Conservation (phyloP, 2,797 vertebrate genomes). For the Megalops cyprinoides region DNA sequence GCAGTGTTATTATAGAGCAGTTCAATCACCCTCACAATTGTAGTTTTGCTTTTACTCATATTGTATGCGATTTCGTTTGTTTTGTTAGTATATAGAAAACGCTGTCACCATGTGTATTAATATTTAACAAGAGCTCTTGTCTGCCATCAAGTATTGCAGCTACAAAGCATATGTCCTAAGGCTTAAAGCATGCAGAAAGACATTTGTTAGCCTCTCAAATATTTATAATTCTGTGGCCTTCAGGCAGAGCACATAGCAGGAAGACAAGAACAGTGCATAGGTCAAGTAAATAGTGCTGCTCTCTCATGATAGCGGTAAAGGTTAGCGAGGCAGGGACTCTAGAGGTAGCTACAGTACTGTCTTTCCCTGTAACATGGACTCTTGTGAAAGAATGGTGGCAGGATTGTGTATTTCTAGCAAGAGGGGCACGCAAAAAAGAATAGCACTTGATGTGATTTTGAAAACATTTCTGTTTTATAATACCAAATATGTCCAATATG, state of each 20-base stretch:
- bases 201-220: constrained; percentile 24
- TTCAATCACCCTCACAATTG: too few relatives aligned
- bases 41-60: too few relatives aligned
- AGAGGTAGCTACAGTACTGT: neutral
- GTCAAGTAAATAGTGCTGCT: neutral
- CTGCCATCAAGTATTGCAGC: neutral
- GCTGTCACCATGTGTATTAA: constrained; percentile 13
- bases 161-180: neutral
- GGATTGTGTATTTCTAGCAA: too few relatives aligned
- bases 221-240: constrained; percentile 21
- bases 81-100: too few relatives aligned
- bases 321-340: neutral
- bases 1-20: too few relatives aligned
- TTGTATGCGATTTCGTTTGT: too few relatives aligned
- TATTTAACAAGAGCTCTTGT: neutral
- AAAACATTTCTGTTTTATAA: too few relatives aligned
- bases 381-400: too few relatives aligned
- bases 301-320: neutral
- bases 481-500: too few relatives aligned
- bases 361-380: neutral
- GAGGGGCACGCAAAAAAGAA: too few relatives aligned
- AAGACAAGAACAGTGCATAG: neutral
- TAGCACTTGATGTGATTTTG: too few relatives aligned
- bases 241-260: neutral
- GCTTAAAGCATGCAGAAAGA: constrained; percentile 38